These are phyloP conservation scores for Clarias pachynema DNA, from an alignment of 2,797 vertebrate species.

Conservation along the genomic window DNA sequence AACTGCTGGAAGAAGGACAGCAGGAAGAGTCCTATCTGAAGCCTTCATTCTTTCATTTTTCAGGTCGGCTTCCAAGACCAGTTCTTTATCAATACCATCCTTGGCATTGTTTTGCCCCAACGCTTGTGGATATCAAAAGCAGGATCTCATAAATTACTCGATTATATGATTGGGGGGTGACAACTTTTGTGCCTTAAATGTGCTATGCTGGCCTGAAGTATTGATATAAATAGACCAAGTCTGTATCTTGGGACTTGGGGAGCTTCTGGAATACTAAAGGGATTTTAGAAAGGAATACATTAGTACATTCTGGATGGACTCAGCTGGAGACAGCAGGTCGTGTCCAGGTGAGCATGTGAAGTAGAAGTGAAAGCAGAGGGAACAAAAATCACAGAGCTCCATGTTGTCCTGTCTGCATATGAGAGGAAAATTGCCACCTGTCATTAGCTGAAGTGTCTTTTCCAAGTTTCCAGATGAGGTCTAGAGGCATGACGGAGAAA, in stretches of 20 bases:
- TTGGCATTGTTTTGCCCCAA: slow-evolving; percentile 27
- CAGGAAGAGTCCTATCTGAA: slow-evolving; percentile 49
- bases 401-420: slow-evolving; percentile 21
- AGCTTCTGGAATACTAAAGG: slow-evolving; percentile 38
- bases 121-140: slow-evolving; percentile 44
- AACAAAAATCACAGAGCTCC: slow-evolving; percentile 16
- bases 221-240: slow-evolving; percentile 48
- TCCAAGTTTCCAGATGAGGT: slow-evolving; percentile 52
- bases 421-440: slow-evolving; percentile 53
- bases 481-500: slow-evolving; percentile 15
- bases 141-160: slow-evolving; percentile 39
- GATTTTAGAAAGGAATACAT: slow-evolving; percentile 43
- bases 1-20: slow-evolving; percentile 47
- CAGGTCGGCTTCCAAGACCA: slow-evolving; percentile 25
- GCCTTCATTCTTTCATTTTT: slow-evolving; percentile 27
- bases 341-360: slow-evolving; percentile 22
- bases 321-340: slow-evolving; percentile 6
- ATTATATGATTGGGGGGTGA: too few species aligned
- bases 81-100: slow-evolving; percentile 56
- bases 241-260: slow-evolving; percentile 36
- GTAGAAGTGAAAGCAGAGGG: slow-evolving; percentile 27
- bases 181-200: slow-evolving; percentile 37
- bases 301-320: slow-evolving; percentile 23
- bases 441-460: slow-evolving; percentile 33
- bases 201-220: slow-evolving; percentile 44